Conservation (phyloP, 2,113 vertebrate species). For the Penelope pileata region DNA sequence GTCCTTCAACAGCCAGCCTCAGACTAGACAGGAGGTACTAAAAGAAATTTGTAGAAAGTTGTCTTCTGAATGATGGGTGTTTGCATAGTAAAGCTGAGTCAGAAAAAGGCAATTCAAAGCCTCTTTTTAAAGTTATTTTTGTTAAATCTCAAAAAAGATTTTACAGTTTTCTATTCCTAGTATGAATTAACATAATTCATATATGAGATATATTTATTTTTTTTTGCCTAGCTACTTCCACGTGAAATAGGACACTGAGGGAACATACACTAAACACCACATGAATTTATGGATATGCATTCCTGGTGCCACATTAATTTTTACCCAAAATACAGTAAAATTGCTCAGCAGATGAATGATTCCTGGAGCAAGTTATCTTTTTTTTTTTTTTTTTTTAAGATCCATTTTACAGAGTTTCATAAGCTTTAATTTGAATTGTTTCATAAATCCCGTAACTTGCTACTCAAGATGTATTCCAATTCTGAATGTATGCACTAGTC, state of each 20-base stretch:
- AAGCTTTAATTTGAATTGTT: neutral
- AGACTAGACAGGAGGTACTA: neutral
- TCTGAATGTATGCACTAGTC: neutral
- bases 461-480: neutral
- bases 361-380: slow-evolving; percentile 22
- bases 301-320: neutral
- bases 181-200: neutral
- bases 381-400: neutral
- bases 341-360: slow-evolving; percentile 31
- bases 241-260: neutral
- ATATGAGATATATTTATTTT: neutral
- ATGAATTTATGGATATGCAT: neutral
- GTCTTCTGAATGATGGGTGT: slow-evolving; percentile 11
- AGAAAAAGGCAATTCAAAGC: neutral
- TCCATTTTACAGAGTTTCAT: neutral
- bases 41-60: neutral
- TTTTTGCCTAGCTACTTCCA: neutral
- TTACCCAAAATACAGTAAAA: slow-evolving; percentile 18
- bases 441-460: neutral
- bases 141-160: neutral
- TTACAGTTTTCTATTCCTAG: neutral
- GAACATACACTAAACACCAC: neutral
- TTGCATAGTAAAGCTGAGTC: slow-evolving; percentile 18
- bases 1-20: neutral
- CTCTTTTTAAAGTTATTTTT: neutral